A percentile compares a stretch with the other conserved stretches of the same genome.
These are phyloP conservation scores for Chromobotia macracanthus DNA, from an alignment of 2,797 vertebrate species.

Conservation along the genomic window DNA sequence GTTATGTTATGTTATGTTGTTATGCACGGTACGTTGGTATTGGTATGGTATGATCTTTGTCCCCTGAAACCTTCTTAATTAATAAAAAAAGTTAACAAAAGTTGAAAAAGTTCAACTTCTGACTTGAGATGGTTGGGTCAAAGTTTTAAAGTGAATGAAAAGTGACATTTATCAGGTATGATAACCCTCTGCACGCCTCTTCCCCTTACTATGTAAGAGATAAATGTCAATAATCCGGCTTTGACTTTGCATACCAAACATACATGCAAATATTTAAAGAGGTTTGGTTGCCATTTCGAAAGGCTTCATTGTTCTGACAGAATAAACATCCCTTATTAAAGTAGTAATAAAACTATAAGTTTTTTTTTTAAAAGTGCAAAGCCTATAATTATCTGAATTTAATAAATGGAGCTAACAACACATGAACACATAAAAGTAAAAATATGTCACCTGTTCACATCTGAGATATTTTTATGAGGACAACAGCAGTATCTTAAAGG, in stretches of 20 bases:
- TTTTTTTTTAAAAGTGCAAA: background rate
- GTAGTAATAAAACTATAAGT: no score
- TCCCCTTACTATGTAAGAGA: no score
- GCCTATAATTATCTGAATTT: background rate
- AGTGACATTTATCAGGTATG: no score
- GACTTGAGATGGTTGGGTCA: no score
- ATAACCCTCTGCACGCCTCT: no score
- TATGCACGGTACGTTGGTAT: no score
- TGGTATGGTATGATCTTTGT: no score
- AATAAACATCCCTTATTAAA: background rate
- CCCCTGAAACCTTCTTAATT: no score
- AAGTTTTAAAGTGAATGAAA: no score
- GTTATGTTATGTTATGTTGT: no score
- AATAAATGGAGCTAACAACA: background rate
- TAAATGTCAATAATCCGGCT: background rate
- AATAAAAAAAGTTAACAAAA: no score
- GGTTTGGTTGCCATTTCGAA: background rate
- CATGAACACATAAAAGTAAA: background rate
- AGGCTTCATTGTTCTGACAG: background rate
- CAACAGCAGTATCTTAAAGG: background rate
- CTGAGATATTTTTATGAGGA: background rate
- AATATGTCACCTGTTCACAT: background rate
- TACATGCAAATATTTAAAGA: background rate
- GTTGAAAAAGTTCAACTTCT: no score
- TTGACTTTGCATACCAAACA: background rate